These are phyloP conservation scores for Aurelia sp. DNA, from an alignment of 30 jellyfish, hydroid and myxozoan genomes.

Conservation along the genomic window DNA sequence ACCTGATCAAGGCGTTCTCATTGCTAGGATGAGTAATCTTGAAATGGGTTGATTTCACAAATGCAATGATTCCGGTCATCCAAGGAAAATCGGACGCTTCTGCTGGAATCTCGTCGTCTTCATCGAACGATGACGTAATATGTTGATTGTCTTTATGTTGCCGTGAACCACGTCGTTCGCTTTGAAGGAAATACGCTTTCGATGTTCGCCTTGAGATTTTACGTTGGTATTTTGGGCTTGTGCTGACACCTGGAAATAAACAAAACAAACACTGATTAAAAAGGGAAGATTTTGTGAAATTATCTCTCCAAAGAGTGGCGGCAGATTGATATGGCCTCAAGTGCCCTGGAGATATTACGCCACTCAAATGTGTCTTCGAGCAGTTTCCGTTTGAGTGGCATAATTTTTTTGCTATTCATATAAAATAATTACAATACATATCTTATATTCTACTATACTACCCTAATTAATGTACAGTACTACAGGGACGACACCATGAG, in stretches of 20 bases:
- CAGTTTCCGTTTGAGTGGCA: too few species aligned
- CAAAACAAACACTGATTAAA: too few species aligned
- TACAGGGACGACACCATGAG: too few species aligned
- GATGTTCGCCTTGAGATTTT: conserved; percentile 50
- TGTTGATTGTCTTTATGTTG: conserved; percentile 36
- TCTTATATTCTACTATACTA: too few species aligned
- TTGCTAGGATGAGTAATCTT: background rate
- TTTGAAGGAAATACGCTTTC: conserved; percentile 27
- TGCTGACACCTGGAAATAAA: conserved; percentile 19
- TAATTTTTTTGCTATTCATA: too few species aligned
- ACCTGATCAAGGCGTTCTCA: background rate
- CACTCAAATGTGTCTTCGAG: too few species aligned
- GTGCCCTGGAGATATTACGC: too few species aligned
- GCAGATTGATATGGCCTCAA: too few species aligned
- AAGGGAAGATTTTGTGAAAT: too few species aligned
- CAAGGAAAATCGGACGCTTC: conserved; percentile 87
- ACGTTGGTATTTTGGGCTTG: conserved; percentile 72
- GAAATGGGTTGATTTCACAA: conserved; percentile 46
- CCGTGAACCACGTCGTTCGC: conserved; percentile 21
- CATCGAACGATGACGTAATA: conserved; percentile 60
- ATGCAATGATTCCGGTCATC: conserved; percentile 60
- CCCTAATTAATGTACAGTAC: too few species aligned
- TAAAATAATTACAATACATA: too few species aligned
- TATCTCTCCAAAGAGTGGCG: too few species aligned
- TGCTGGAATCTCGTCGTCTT: conserved; percentile 71